These are phyloP conservation scores for Phyllotis vaccarum DNA, from an alignment of 2,797 vertebrate species.

Conservation along the genomic window DNA sequence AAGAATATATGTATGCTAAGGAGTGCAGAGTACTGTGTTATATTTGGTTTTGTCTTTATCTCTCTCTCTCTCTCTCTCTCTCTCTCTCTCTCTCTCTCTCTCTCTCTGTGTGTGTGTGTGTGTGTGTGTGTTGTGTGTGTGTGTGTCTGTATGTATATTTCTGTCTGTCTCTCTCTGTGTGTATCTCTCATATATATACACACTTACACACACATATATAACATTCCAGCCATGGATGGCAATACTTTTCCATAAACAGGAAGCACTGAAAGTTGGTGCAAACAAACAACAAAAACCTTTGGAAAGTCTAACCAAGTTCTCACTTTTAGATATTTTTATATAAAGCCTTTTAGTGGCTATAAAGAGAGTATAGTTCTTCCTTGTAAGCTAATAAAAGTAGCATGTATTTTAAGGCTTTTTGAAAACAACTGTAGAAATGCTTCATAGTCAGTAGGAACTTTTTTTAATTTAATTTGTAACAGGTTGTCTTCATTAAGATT, in stretches of 20 bases:
- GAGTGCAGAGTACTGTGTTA: background rate
- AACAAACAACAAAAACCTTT: background rate
- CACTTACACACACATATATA: too few species aligned
- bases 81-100: too few species aligned
- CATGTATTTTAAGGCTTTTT: background rate
- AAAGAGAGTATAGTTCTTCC: background rate
- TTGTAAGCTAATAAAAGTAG: background rate
- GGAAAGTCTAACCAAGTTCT: background rate
- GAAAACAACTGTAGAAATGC: slow-evolving; percentile 6
- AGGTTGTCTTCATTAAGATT: slow-evolving; percentile 21
- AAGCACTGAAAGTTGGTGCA: background rate
- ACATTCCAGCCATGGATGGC: background rate
- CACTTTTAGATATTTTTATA: slow-evolving; percentile 41
- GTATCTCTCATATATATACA: too few species aligned
- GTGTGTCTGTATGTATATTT: too few species aligned
- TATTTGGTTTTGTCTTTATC: background rate
- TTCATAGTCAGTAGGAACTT: background rate
- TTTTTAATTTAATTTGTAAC: background rate
- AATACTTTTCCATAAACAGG: slow-evolving; percentile 19
- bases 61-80: background rate
- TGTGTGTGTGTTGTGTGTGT: too few species aligned
- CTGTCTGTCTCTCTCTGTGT: too few species aligned
- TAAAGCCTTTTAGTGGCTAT: background rate
- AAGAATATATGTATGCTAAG: background rate
- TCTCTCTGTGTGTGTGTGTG: too few species aligned